Evolutionary conservation across 2,888 invertebrate species (phyloP).

Genomic region (Drosophila lutescens): DNA sequence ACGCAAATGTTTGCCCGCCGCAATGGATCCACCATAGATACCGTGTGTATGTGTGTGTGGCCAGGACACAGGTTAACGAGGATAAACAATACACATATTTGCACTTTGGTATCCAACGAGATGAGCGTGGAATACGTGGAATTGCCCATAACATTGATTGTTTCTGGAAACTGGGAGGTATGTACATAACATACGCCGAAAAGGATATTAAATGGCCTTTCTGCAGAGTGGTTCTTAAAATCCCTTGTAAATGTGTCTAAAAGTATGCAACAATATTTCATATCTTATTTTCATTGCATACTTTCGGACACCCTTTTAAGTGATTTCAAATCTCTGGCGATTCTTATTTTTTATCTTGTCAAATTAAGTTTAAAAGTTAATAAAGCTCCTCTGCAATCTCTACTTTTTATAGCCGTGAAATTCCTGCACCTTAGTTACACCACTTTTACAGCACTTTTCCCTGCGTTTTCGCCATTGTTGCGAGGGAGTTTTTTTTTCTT

Average conservation of each 20-base stretch:
- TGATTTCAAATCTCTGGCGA: background rate
- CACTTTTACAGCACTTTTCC: background rate
- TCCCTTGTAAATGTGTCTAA: no score
- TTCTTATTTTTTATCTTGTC: background rate
- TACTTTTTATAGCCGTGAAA: constrained; percentile 5
- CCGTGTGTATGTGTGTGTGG: constrained; percentile 1
- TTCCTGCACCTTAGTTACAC: constrained; percentile 16
- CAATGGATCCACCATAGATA: constrained; percentile 16
- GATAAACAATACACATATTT: constrained; percentile 38
- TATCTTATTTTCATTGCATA: background rate
- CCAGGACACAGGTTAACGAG: constrained; percentile 19
- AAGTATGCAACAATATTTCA: background rate
- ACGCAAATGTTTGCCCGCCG: constrained; percentile 40
- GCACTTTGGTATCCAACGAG: constrained; percentile 6
- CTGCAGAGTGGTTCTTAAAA: background rate
- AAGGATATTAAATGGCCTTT: no score
- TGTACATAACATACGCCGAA: background rate
- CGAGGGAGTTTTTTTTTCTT: background rate
- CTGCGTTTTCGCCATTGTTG: background rate
- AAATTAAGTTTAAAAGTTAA: background rate
- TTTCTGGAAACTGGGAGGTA: no score
- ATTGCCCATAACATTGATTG: background rate
- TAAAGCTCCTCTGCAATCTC: background rate
- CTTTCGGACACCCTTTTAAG: background rate
- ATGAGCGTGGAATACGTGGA: background rate